Base-by-base conservation (phyloP, 53 echinoderm and acorn worm species). In the Echinometra lucunter region DNA sequence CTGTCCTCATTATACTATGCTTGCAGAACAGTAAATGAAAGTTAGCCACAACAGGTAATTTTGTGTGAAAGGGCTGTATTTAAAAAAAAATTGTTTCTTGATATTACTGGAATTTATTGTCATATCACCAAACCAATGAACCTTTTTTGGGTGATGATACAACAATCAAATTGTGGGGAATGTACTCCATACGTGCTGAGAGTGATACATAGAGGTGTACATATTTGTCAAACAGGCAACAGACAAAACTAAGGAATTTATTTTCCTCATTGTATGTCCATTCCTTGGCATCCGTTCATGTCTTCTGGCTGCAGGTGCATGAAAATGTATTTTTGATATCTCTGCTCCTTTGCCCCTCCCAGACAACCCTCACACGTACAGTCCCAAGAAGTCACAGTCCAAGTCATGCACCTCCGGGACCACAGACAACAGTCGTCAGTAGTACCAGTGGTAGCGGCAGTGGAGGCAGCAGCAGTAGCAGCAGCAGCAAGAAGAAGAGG, bases 371-470 rank as follows among this genome's bases (percentile, higher is more conserved):
- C 88, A 95, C 95, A 3, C 96, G 97, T 66, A 83, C 96, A 45
- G 82, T 95, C 53, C 97, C 96, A 16, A 34, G 97, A 44, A 97
- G 97, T 47, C 97, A 97, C 82, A 97, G 97, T 82, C 97, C 97
- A 34, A 96, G 97, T 66, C 97, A 97, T 90, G 96, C 96, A 40
- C 94, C 94, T 30, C 38, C 94, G 15, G 95, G 85, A 55, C 97
- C 95, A 75, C 96, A 94, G 66, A 70, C 94, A 27, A 45, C 67
- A 28, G 69, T 91, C 17, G 42, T 74, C 91, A 82, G 74, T 94
- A 95, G 55, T 32, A 90, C 34, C 91, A 91, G 91, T 44, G 80
- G 80, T 55, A 95, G 72, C 91, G 93, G 58, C 74, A 95, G 82
- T 44, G 63, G 66, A 21, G 38, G 58, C 40, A 66, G 63, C 23